phyloP scores from a whole-genome alignment of 2,797 vertebrate genomes.

The Dryobates pubescens region DNA sequence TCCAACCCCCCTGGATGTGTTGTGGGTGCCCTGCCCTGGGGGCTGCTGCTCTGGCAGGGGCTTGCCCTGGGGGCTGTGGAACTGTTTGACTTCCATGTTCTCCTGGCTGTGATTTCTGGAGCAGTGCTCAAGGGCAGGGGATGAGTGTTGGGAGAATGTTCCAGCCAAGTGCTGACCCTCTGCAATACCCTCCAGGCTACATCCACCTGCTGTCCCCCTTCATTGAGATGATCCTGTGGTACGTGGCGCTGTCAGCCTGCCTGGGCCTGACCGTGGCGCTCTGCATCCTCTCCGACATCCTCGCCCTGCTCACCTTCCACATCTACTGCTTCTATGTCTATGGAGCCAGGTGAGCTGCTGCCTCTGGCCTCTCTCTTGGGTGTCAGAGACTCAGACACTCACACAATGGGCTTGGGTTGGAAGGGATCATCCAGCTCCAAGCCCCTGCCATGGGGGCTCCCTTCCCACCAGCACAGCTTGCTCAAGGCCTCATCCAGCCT shows the following conservation, averaged over 20 bases:
- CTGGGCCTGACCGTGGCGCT: slow-evolving; percentile 92
- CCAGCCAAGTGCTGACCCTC: background rate
- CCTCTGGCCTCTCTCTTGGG: background rate
- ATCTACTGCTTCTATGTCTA: slow-evolving; percentile 99
- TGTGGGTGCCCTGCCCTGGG: no score
- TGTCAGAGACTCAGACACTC: no score
- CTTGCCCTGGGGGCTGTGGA: no score
- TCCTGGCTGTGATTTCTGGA: background rate
- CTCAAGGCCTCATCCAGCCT: no score
- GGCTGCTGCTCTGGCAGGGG: no score
- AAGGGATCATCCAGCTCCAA: no score
- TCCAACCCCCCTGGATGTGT: no score
- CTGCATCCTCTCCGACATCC: slow-evolving; percentile 93
- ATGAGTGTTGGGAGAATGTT: background rate
- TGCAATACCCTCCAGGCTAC: slow-evolving; percentile 83
- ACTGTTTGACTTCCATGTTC: no score
- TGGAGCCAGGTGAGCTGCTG: slow-evolving; percentile 87
- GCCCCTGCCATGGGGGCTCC: no score
- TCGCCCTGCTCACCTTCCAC: slow-evolving; percentile 95
- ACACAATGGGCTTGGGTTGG: no score
- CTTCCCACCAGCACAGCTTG: no score
- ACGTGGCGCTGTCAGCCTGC: slow-evolving; percentile 91
- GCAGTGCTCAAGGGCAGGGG: background rate
- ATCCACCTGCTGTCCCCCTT: slow-evolving; percentile 97
- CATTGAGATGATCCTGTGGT: slow-evolving; percentile 95